Conservation (phyloP, 2,797 vertebrate genomes). For the Rhyacichthys aspro region DNA sequence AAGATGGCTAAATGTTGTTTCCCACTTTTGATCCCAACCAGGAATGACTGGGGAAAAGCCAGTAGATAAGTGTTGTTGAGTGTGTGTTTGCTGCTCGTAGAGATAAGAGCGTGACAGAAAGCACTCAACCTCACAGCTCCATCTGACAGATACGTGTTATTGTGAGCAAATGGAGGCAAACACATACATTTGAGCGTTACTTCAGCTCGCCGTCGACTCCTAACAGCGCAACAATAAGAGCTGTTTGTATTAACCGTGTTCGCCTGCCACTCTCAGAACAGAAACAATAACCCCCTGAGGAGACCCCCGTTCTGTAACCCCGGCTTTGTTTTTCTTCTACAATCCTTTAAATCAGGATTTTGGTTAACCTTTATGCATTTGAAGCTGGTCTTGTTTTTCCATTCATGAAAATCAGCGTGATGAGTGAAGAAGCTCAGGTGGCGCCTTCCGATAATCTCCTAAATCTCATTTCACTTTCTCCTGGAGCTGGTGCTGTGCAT, state of each 20-base stretch:
- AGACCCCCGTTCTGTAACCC: constrained; percentile 9
- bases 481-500: constrained; percentile 31
- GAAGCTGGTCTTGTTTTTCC: constrained; percentile 40
- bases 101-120: constrained; percentile 74
- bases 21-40: constrained; percentile 51
- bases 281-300: constrained; percentile 51
- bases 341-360: constrained; percentile 43
- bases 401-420: constrained; percentile 53
- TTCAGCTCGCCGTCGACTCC: constrained; percentile 47
- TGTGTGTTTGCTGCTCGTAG: constrained; percentile 11
- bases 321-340: constrained; percentile 17
- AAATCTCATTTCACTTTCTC: constrained; percentile 64
- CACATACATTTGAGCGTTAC: constrained; percentile 35
- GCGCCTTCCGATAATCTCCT: constrained; percentile 57
- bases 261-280: constrained; percentile 45
- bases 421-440: constrained; percentile 53
- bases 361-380: constrained; percentile 39
- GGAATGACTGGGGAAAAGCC: constrained; percentile 52
- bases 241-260: constrained; percentile 54
- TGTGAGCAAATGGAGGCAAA: constrained; percentile 45
- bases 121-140: constrained; percentile 64
- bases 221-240: constrained; percentile 42
- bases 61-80: constrained; percentile 41
- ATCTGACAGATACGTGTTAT: constrained; percentile 63
- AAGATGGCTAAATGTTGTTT: constrained; percentile 59